Base-by-base conservation (phyloP, 2,797 vertebrate species). In the Dendrocincla tyrannina region DNA sequence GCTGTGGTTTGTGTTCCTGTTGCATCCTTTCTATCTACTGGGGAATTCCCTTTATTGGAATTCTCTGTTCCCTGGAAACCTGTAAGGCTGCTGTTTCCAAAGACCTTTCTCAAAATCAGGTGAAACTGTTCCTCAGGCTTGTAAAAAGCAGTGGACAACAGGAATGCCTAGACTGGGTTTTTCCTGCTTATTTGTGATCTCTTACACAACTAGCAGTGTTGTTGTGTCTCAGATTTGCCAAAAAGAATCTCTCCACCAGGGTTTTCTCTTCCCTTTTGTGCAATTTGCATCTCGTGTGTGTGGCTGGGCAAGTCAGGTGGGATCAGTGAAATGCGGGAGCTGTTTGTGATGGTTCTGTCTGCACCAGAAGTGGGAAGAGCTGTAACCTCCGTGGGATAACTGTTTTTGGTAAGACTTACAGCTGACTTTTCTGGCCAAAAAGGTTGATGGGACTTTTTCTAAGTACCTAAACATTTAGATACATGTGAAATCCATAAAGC, bases 381-480 rank as follows among this genome's bases (percentile, higher is more conserved):
- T 44, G 58, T 16, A 33, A 25, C 25, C 22, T 89, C 22, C 23
- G 9, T 3, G 25, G 32, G 19, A 27, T 41, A 11, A 62, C 41
- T 49, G 39, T 27, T 60, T 39, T 47, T 70, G 28, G 58, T 41
- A 59, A 70, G 25, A 53, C 17, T 58, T 64, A 20, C 46, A 46
- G 52, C 23, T 87, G 67, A 52, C 16, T 58, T 44, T 79, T 49
- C 46, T 66, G 32, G 18, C 53, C 55, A 25, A 73, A 95, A 58
- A 63, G 11, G 63, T 84, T 62, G 87, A 68, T 88, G 59, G 76
- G 85, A 37, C 85, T 93, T 94, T 90, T 77, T 85, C 46, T 83
- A 80, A 95, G 85, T 89, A 94, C 95, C 81, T 92, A 88, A 95
- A 96, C 49, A 85, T 96, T 96, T 95, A 92, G 80, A 60, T 76